phyloP scores from a whole-genome alignment of 1,140 invertebrate species.

The Heliothis subflexa region DNA sequence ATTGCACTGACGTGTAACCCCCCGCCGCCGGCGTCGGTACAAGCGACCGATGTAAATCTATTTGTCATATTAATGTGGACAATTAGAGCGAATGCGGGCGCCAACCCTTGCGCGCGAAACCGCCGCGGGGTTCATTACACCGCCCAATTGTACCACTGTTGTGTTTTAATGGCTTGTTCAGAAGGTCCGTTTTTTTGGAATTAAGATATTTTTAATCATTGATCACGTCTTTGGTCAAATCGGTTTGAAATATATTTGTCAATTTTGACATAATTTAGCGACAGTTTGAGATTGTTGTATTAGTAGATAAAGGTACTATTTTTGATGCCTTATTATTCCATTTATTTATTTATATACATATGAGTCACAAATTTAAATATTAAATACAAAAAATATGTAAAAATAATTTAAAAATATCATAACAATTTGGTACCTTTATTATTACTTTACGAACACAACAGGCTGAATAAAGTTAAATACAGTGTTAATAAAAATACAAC shows the following conservation, averaged over 20 bases:
- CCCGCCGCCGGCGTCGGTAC: neutral
- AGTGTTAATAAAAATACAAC: too few species aligned
- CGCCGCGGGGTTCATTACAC: constrained; percentile 62
- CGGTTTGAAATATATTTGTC: neutral
- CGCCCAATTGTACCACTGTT: constrained; percentile 56
- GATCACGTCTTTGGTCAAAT: neutral
- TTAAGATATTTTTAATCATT: too few species aligned
- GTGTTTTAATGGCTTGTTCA: neutral
- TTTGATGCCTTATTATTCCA: too few species aligned
- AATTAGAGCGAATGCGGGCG: constrained; percentile 79
- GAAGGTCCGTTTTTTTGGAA: neutral
- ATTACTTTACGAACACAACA: too few species aligned
- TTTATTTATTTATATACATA: too few species aligned
- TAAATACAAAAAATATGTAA: too few species aligned
- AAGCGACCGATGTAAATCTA: constrained; percentile 75
- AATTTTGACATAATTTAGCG: neutral
- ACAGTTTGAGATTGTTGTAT: neutral
- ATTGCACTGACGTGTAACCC: neutral
- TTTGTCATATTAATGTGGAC: constrained; percentile 83
- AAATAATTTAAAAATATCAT: too few species aligned
- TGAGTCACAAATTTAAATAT: too few species aligned
- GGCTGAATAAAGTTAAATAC: too few species aligned
- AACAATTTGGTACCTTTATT: too few species aligned
- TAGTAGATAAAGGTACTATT: too few species aligned
- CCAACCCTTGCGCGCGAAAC: constrained; percentile 67